These are phyloP conservation scores for Planococcus citri DNA, from an alignment of 1,140 invertebrate genomes.

Conservation along the genomic window DNA sequence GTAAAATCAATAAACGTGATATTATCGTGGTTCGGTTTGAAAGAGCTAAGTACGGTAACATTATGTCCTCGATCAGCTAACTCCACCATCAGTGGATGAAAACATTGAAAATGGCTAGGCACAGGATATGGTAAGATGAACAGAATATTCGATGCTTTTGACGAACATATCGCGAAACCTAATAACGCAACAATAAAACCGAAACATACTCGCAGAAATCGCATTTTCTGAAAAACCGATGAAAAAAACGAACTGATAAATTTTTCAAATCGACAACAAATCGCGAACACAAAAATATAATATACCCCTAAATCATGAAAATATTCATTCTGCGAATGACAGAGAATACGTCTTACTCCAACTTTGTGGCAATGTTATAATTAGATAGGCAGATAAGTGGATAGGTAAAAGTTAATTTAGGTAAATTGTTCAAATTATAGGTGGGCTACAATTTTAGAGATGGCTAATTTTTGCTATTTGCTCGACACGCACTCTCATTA, in stretches of 20 bases:
- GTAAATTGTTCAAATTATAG: no score
- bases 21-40: background rate
- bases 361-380: no score
- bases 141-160: slow-evolving; percentile 29
- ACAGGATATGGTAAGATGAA: slow-evolving; percentile 29
- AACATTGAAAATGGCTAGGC: slow-evolving; percentile 33
- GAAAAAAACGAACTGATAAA: background rate
- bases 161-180: background rate
- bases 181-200: background rate
- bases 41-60: slow-evolving; percentile 29
- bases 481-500: no score
- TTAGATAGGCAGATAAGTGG: no score
- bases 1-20: background rate
- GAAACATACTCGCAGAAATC: background rate
- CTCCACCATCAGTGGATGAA: slow-evolving; percentile 30
- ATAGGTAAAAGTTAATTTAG: no score
- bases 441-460: no score
- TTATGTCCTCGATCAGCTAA: slow-evolving; percentile 32
- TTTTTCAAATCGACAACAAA: background rate
- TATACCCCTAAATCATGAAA: no score
- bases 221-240: background rate
- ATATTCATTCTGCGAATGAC: no score
- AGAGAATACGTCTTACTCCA: no score
- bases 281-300: no score
- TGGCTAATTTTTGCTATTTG: no score